These are phyloP conservation scores for Unio pictorum DNA, from an alignment of 2,888 invertebrate genomes.

Conservation along the genomic window DNA sequence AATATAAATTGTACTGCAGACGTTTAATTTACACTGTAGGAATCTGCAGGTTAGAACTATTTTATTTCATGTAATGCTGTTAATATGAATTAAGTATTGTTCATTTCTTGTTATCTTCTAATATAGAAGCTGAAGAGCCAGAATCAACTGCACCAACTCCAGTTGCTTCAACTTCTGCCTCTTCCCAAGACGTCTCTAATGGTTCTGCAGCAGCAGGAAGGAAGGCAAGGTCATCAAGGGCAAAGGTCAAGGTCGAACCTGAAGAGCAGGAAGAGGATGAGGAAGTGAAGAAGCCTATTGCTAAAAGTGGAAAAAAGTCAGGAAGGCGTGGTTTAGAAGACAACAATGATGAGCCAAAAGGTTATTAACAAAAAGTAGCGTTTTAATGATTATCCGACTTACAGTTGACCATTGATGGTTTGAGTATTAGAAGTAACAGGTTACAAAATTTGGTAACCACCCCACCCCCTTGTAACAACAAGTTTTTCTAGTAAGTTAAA, in stretches of 20 bases:
- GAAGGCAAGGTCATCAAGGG: slow-evolving; percentile 22
- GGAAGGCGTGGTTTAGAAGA: slow-evolving; percentile 15
- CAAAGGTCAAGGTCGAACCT: slow-evolving; percentile 38
- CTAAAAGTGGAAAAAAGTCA: slow-evolving; percentile 37
- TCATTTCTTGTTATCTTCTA: no score
- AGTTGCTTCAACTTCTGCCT: slow-evolving; percentile 20
- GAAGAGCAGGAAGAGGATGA: slow-evolving; percentile 35
- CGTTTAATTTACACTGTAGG: no score
- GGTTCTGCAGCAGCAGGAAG: slow-evolving; percentile 16
- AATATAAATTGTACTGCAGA: no score
- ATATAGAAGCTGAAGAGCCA: slow-evolving; percentile 32
- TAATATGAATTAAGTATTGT: no score
- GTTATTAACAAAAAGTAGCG: background rate
- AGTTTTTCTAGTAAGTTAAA: no score
- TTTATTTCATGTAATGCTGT: no score
- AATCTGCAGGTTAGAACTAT: no score
- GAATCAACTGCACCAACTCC: slow-evolving; percentile 29
- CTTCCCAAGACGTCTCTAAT: slow-evolving; percentile 15
- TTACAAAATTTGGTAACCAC: no score
- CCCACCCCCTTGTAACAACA: no score
- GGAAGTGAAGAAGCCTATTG: slow-evolving; percentile 21
- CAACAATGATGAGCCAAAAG: slow-evolving; percentile 25
- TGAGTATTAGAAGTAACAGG: no score
- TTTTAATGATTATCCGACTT: no score
- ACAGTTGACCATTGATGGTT: no score